Percentiles rank a stretch among this genome's conserved stretches.
phyloP scores from a whole-genome alignment of 1,140 invertebrate genomes.

The Drosophila neocordata region DNA sequence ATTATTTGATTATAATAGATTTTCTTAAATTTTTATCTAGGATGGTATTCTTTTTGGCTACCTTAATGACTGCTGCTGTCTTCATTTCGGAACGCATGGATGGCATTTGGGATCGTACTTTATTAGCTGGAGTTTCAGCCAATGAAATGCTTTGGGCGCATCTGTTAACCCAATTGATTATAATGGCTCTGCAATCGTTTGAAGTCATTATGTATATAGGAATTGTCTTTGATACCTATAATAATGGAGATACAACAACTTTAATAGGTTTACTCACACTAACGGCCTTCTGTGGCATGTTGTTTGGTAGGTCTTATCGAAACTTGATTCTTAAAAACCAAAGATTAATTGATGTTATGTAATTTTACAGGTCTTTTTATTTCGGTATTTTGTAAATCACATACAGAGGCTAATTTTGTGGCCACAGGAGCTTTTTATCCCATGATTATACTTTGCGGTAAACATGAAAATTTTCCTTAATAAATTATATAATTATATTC shows the following conservation, averaged over 20 bases:
- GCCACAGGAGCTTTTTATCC: slow-evolving; percentile 94
- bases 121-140: slow-evolving; percentile 88
- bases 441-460: slow-evolving; percentile 92
- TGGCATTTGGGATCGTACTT: slow-evolving; percentile 84
- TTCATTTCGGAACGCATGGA: slow-evolving; percentile 92
- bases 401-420: slow-evolving; percentile 91
- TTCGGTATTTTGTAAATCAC: slow-evolving; percentile 90
- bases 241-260: slow-evolving; percentile 85
- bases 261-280: slow-evolving; percentile 85
- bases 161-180: slow-evolving; percentile 88
- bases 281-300: slow-evolving; percentile 88
- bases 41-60: slow-evolving; percentile 91
- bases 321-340: neutral
- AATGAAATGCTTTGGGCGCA: slow-evolving; percentile 89
- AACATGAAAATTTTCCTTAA: slow-evolving; percentile 60
- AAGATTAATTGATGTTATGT: neutral
- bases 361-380: slow-evolving; percentile 86
- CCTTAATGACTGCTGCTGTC: slow-evolving; percentile 89
- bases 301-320: slow-evolving; percentile 85
- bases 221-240: slow-evolving; percentile 85
- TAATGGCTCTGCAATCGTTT: slow-evolving; percentile 88
- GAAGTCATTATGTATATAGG: slow-evolving; percentile 86
- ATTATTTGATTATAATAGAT: neutral
- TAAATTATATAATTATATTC: neutral
- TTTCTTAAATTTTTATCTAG: slow-evolving; percentile 82